Percentiles rank a stretch among this genome's conserved stretches.
These are phyloP conservation scores for Schrankia costaestrigalis DNA, from an alignment of 2,888 invertebrate species.

Conservation along the genomic window DNA sequence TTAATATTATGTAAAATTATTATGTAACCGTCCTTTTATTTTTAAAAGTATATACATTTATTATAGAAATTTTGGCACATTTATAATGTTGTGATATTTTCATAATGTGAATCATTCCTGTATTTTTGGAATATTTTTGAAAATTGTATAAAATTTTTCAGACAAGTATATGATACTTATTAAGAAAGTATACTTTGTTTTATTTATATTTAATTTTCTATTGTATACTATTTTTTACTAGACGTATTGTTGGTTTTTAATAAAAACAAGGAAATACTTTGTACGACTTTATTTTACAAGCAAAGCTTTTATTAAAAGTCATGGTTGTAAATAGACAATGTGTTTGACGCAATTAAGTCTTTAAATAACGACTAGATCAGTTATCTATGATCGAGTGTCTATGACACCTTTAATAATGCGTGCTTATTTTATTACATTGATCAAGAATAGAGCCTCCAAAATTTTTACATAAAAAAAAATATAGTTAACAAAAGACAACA, in stretches of 20 bases:
- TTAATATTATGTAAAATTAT: constrained; percentile 66
- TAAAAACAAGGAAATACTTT: background rate
- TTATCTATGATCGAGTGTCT: no score
- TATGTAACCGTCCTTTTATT: constrained; percentile 65
- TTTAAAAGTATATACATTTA: constrained; percentile 72
- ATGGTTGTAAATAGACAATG: no score
- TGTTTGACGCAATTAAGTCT: no score
- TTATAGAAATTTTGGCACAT: constrained; percentile 73
- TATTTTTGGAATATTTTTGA: constrained; percentile 72
- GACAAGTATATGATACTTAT: constrained; percentile 68
- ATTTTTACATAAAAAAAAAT: no score
- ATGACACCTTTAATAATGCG: no score
- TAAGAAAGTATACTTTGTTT: constrained; percentile 44
- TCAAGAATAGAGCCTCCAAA: no score
- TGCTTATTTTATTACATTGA: no score
- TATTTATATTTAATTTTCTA: constrained; percentile 18
- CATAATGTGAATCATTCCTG: constrained; percentile 72
- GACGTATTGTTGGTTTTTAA: background rate
- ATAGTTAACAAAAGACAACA: constrained; percentile 3
- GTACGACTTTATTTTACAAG: background rate
- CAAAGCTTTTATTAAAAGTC: background rate
- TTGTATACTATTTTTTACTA: background rate
- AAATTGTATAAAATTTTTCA: constrained; percentile 72
- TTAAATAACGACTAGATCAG: no score
- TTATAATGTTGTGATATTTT: constrained; percentile 74